A percentile compares a stretch with the other conserved stretches of the same genome.
Conservation (phyloP, 2,797 vertebrate species). For the Coreius guichenoti region DNA sequence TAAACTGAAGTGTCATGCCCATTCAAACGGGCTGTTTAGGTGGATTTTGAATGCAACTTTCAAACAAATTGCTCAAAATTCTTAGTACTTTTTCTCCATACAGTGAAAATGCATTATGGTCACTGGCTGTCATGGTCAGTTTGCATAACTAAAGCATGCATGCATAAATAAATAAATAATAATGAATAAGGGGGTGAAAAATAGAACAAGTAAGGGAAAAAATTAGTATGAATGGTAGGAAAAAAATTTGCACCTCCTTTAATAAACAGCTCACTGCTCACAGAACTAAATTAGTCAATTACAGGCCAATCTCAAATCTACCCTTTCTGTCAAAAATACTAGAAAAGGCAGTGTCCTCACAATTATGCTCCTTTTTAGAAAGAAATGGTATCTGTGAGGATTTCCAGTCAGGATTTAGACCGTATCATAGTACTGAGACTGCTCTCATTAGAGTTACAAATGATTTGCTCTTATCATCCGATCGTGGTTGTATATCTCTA, state of each 20-base stretch:
- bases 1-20: background rate
- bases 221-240: background rate
- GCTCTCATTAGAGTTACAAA: no score
- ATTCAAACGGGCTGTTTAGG: background rate
- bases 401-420: no score
- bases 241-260: constrained; percentile 19
- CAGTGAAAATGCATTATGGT: background rate
- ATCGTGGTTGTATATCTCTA: no score
- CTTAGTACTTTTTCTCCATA: background rate
- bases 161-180: background rate
- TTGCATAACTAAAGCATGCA: background rate
- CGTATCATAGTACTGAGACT: no score
- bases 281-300: no score
- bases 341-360: no score
- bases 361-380: no score
- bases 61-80: background rate
- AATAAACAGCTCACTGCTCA: constrained; percentile 14
- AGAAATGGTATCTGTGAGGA: no score
- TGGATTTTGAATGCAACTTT: background rate
- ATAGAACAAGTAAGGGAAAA: background rate
- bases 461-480: no score
- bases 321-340: no score
- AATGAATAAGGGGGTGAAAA: background rate
- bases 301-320: no score
- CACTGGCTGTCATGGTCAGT: background rate